These are phyloP conservation scores for Catagonus wagneri DNA, from an alignment of 2,113 vertebrate species.

Conservation along the genomic window DNA sequence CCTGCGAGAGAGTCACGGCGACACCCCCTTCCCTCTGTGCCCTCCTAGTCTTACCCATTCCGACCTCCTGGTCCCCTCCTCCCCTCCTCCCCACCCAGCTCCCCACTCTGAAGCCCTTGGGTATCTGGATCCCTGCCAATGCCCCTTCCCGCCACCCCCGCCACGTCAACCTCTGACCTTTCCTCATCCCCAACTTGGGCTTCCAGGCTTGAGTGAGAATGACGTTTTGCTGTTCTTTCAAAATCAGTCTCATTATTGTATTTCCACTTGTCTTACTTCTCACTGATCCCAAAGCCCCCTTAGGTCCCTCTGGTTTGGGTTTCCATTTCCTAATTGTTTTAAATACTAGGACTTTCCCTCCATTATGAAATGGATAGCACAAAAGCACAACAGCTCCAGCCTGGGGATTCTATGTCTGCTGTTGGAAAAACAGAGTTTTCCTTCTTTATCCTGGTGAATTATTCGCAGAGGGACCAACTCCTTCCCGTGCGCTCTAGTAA, in stretches of 20 bases:
- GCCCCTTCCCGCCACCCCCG: not conserved
- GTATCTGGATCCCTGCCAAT: not conserved
- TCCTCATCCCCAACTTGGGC: rapidly evolving
- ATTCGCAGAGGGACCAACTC: not conserved
- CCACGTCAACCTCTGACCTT: not conserved
- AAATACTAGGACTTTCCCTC: not conserved
- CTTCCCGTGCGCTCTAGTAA: not conserved
- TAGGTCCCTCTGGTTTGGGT: not conserved
- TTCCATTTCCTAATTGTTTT: not conserved
- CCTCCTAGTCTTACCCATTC: not conserved
- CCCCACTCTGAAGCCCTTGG: not conserved
- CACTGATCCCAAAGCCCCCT: not conserved
- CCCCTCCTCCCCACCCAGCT: not conserved
- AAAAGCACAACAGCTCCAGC: not conserved
- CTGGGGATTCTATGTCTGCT: not conserved
- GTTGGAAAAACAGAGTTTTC: not conserved
- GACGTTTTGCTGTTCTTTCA: not conserved
- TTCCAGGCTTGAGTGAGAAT: not conserved
- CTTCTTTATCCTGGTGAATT: not conserved
- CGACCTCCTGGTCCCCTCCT: not conserved
- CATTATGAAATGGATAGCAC: not conserved
- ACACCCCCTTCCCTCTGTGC: no score
- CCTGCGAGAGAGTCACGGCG: not conserved
- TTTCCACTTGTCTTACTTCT: not conserved
- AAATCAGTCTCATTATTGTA: not conserved